phyloP scores from a whole-genome alignment of 2,797 vertebrate genomes.

The Distichodus sexfasciatus region DNA sequence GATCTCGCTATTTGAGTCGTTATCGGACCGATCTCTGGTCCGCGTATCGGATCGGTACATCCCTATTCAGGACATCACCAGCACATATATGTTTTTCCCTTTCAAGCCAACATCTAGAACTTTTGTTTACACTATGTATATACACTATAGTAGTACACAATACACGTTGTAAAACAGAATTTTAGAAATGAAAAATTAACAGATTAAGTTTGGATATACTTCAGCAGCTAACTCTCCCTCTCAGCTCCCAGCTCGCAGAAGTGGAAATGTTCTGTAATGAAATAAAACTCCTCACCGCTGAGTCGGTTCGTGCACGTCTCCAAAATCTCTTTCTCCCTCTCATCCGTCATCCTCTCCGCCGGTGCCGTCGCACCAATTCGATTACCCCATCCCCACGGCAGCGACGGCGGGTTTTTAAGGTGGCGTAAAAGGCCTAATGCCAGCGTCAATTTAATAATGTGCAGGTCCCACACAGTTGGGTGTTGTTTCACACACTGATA shows the following conservation, averaged over 20 bases:
- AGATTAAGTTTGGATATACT: no score
- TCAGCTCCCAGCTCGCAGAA: background rate
- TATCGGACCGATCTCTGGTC: no score
- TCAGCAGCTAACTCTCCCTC: background rate
- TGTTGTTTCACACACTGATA: background rate
- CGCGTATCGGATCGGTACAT: no score
- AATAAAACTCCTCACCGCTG: no score
- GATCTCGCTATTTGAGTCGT: no score
- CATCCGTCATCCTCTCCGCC: slow-evolving; percentile 6
- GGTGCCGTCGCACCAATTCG: background rate
- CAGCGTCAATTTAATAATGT: background rate
- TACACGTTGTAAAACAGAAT: background rate
- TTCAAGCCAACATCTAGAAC: no score
- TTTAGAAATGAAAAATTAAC: no score
- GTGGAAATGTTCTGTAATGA: background rate
- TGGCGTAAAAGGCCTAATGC: background rate
- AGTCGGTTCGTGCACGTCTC: background rate
- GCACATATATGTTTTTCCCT: no score
- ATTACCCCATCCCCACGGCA: slow-evolving; percentile 6
- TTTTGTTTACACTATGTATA: no score
- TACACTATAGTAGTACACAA: no score
- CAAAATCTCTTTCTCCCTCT: background rate
- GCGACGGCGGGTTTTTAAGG: background rate
- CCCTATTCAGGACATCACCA: no score
- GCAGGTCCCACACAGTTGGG: background rate